These are phyloP conservation scores for Aromia moschata DNA, from an alignment of 2,888 invertebrate species.

Conservation along the genomic window DNA sequence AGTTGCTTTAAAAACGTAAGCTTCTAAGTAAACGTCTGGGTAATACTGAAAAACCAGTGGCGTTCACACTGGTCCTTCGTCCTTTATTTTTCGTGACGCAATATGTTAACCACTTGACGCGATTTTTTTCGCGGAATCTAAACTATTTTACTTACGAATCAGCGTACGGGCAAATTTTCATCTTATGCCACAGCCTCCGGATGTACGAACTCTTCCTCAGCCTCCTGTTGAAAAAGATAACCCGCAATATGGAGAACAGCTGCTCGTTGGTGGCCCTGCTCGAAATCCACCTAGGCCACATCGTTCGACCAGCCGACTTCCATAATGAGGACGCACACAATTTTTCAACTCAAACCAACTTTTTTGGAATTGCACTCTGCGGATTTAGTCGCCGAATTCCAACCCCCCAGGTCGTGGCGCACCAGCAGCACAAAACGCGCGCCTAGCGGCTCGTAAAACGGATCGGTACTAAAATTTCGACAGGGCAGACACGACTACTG, in stretches of 20 bases:
- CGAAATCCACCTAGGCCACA: slow-evolving; percentile 73
- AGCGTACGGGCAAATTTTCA: slow-evolving; percentile 25
- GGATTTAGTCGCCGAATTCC: background rate
- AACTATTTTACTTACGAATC: slow-evolving; percentile 32
- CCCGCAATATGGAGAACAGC: slow-evolving; percentile 30
- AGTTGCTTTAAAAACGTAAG: too few relatives aligned
- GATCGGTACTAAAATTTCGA: slow-evolving; percentile 10
- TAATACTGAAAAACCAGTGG: too few relatives aligned
- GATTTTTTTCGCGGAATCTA: too few relatives aligned
- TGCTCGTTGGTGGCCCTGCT: slow-evolving; percentile 26
- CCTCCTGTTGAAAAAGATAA: slow-evolving; percentile 30
- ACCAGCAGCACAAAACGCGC: background rate
- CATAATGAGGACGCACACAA: too few relatives aligned
- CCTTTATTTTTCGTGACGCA: too few relatives aligned
- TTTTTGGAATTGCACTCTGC: slow-evolving; percentile 15
- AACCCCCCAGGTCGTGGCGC: too few relatives aligned
- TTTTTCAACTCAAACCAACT: too few relatives aligned
- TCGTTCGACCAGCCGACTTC: slow-evolving; percentile 57
- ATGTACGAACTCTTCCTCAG: slow-evolving; percentile 30
- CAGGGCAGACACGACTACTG: slow-evolving; percentile 2
- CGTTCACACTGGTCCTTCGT: too few relatives aligned
- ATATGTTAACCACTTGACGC: too few relatives aligned
- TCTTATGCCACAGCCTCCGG: slow-evolving; percentile 29
- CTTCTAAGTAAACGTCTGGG: too few relatives aligned
- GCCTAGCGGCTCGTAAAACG: slow-evolving; percentile 3